Evolutionary conservation across 1,140 invertebrate genomes (phyloP).

Genomic region (Plodia interpunctella): DNA sequence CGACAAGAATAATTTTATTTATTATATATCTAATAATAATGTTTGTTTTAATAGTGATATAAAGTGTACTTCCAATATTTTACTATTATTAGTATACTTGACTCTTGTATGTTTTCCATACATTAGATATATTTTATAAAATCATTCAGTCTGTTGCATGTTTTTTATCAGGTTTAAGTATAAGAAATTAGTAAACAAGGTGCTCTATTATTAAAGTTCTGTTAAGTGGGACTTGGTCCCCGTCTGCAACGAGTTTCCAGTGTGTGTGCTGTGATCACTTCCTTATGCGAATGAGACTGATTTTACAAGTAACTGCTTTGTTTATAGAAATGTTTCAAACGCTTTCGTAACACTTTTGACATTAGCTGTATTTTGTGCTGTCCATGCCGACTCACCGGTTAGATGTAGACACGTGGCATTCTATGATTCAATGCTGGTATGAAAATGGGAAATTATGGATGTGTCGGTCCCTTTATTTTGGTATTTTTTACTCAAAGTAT

Average conservation of each 20-base stretch:
- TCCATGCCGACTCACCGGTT: not conserved
- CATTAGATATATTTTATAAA: slow-evolving; percentile 58
- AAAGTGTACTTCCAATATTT: slow-evolving; percentile 51
- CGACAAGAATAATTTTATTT: slow-evolving; percentile 34
- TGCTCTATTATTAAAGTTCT: slow-evolving; percentile 71
- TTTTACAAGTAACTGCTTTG: slow-evolving; percentile 69
- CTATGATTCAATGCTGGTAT: not conserved
- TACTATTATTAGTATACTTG: slow-evolving; percentile 35
- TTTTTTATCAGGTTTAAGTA: slow-evolving; percentile 64
- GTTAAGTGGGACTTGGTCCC: slow-evolving; percentile 65
- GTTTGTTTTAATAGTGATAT: slow-evolving; percentile 36
- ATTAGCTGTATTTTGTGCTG: slow-evolving; percentile 4
- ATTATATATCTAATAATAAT: slow-evolving; percentile 23
- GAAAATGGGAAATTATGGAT: slow-evolving; percentile 8
- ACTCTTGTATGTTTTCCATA: slow-evolving; percentile 45
- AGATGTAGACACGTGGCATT: not conserved
- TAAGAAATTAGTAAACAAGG: slow-evolving; percentile 69
- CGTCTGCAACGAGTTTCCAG: slow-evolving; percentile 73
- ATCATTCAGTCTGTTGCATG: slow-evolving; percentile 57
- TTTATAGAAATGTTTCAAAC: slow-evolving; percentile 60
- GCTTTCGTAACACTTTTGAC: slow-evolving; percentile 32
- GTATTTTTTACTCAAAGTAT: not conserved
- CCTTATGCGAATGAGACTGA: slow-evolving; percentile 77
- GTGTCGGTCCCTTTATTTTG: not conserved
- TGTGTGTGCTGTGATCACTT: slow-evolving; percentile 76